phyloP scores from a whole-genome alignment of 2,797 vertebrate genomes.

The Otus scops region DNA sequence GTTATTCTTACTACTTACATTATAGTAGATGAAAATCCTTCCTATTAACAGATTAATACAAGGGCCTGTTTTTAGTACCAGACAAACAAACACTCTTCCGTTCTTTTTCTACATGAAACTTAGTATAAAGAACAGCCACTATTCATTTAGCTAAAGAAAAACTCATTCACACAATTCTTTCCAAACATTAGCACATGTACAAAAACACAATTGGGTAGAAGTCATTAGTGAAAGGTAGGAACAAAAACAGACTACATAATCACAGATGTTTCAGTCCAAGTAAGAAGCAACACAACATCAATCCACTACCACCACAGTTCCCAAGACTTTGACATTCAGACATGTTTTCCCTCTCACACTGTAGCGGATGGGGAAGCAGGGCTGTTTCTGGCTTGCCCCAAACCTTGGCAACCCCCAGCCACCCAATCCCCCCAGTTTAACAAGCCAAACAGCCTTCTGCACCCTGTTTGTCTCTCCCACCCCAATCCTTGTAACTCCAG shows the following conservation, averaged over 20 bases:
- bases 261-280: background rate
- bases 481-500: background rate
- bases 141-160: background rate
- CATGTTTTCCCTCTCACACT: background rate
- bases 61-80: background rate
- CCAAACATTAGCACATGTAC: background rate
- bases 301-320: background rate
- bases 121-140: background rate
- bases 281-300: background rate
- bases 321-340: background rate
- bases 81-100: background rate
- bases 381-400: background rate
- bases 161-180: background rate
- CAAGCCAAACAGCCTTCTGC: background rate
- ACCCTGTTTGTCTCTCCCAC: background rate
- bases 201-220: background rate
- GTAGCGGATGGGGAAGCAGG: fast-evolving
- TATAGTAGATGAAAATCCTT: background rate
- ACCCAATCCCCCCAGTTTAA: background rate
- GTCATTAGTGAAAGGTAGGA: background rate
- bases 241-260: background rate
- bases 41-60: background rate
- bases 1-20: background rate
- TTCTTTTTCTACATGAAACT: background rate
- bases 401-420: background rate